Percentiles rank a stretch among this genome's conserved stretches.
Conservation (phyloP, 2,113 vertebrate species). For the Sylvicapra grimmia region DNA sequence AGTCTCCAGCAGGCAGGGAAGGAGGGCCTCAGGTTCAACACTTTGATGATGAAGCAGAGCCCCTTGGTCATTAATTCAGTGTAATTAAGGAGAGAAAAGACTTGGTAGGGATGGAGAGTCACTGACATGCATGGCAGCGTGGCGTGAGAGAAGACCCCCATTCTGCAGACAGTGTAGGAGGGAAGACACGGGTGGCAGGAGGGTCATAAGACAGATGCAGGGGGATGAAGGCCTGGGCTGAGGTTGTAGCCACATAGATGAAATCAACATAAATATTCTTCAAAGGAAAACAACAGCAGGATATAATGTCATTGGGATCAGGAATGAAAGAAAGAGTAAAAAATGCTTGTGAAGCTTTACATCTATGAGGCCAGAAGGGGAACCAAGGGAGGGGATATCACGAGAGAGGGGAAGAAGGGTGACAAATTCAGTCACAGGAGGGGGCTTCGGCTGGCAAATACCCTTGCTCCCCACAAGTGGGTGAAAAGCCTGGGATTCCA, state of each 20-base stretch:
- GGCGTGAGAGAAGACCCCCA: neutral
- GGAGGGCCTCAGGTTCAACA: neutral
- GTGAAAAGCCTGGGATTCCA: neutral
- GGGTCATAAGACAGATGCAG: neutral
- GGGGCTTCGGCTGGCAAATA: neutral
- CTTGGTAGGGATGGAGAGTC: neutral
- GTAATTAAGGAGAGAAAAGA: neutral
- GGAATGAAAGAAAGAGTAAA: neutral
- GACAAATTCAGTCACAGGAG: neutral
- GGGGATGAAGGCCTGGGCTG: neutral
- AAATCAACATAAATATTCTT: neutral
- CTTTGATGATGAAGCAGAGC: neutral
- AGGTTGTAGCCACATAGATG: neutral
- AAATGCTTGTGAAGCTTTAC: neutral
- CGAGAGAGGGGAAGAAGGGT: neutral
- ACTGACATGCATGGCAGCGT: neutral
- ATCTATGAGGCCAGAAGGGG: neutral
- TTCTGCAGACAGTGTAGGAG: neutral
- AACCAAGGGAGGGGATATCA: fast-evolving
- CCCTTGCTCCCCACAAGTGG: neutral
- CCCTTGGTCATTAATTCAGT: neutral
- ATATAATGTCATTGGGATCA: neutral
- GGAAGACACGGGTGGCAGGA: neutral
- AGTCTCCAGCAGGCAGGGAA: neutral
- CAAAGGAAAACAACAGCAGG: neutral